A percentile compares a stretch with the other conserved stretches of the same genome.
Evolutionary conservation across 2,797 vertebrate species (phyloP).

Genomic region (Malacoraja senta): DNA sequence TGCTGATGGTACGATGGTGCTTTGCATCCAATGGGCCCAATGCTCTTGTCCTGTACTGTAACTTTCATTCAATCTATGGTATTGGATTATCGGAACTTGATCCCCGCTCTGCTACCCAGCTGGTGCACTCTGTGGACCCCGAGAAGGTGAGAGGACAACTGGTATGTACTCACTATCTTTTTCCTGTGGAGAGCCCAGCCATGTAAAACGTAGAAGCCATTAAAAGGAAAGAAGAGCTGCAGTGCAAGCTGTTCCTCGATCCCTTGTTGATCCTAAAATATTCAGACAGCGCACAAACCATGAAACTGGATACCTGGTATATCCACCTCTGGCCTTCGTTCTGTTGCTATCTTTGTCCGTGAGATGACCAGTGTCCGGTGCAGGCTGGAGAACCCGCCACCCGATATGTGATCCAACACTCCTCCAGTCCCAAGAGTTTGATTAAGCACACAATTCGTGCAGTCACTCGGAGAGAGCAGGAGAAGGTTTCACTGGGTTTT

Average conservation of each 20-base stretch:
- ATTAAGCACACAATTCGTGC: background rate
- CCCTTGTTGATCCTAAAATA: background rate
- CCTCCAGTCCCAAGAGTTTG: background rate
- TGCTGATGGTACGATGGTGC: no score
- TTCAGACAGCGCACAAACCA: slow-evolving; percentile 2
- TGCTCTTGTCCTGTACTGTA: no score
- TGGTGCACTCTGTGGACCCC: background rate
- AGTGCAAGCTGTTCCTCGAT: slow-evolving; percentile 12
- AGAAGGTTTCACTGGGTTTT: background rate
- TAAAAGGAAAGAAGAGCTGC: slow-evolving; percentile 23
- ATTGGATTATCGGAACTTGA: background rate
- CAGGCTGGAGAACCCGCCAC: background rate
- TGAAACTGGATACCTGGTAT: background rate
- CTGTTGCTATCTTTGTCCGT: background rate
- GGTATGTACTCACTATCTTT: background rate
- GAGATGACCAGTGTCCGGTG: background rate
- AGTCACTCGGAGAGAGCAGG: background rate
- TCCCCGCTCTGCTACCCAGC: background rate
- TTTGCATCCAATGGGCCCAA: no score
- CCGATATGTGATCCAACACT: background rate
- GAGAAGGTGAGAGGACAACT: background rate
- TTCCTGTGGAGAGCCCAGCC: background rate
- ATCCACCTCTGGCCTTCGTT: slow-evolving; percentile 4
- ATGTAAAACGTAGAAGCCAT: background rate
- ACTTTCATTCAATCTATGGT: background rate